Percentiles rank a stretch among this genome's conserved stretches.
phyloP scores from a whole-genome alignment of 1,140 invertebrate species.

The Branchinecta lynchi region DNA sequence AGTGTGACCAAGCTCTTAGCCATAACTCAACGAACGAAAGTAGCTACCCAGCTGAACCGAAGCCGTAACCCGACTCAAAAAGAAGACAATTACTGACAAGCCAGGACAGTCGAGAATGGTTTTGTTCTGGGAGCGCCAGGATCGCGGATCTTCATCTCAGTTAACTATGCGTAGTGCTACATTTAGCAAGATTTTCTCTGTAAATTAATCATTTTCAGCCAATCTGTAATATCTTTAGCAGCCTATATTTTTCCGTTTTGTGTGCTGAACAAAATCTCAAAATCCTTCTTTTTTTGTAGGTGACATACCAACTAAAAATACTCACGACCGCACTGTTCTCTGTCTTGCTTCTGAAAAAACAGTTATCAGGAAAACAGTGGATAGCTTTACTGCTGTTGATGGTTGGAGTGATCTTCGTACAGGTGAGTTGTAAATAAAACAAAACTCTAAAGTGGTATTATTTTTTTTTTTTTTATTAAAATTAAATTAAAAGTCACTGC shows the following conservation, averaged over 20 bases:
- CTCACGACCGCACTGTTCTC: slow-evolving; percentile 39
- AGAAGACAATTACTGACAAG: too few species aligned
- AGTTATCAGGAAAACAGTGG: slow-evolving; percentile 33
- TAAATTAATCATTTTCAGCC: not conserved
- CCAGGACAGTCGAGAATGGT: not conserved
- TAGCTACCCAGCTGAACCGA: too few species aligned
- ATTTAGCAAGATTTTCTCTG: not conserved
- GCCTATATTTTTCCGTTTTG: slow-evolving; percentile 9
- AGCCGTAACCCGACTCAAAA: too few species aligned
- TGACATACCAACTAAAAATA: slow-evolving; percentile 40
- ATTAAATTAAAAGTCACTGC: not conserved
- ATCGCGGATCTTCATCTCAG: not conserved
- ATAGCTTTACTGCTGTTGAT: slow-evolving; percentile 35
- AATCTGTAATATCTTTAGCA: not conserved
- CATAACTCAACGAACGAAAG: too few species aligned
- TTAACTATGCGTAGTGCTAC: not conserved
- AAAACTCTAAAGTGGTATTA: not conserved
- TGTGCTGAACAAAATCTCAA: slow-evolving; percentile 7
- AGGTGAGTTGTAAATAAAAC: slow-evolving; percentile 25
- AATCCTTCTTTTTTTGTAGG: slow-evolving; percentile 25
- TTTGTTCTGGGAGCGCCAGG: too few species aligned
- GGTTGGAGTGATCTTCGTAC: slow-evolving; percentile 37
- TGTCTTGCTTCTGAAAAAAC: slow-evolving; percentile 32
- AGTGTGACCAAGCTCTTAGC: too few species aligned
- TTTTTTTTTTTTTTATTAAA: not conserved